These are phyloP conservation scores for Mus spretus DNA, from an alignment of 2,797 vertebrate species.

Conservation along the genomic window DNA sequence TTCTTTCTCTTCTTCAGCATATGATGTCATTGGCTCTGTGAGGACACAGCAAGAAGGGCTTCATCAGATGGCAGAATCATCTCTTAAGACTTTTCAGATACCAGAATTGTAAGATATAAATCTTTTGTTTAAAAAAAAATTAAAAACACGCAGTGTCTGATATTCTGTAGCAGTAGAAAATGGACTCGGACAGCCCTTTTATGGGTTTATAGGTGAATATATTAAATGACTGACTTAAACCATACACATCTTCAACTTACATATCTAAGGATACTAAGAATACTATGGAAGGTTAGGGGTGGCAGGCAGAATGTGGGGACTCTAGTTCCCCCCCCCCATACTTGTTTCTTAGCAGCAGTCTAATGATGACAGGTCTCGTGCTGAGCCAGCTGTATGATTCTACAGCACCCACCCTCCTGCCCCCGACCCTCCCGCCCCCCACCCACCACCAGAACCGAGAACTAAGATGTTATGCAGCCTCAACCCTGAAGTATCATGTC, in stretches of 20 bases:
- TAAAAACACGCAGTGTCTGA: neutral
- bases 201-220: neutral
- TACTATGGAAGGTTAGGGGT: neutral
- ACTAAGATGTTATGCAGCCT: neutral
- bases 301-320: neutral
- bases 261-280: neutral
- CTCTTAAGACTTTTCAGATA: neutral
- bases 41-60: neutral
- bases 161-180: neutral
- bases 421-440: neutral
- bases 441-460: neutral
- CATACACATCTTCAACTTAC: neutral
- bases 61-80: neutral
- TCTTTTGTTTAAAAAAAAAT: neutral
- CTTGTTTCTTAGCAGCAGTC: neutral
- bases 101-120: neutral
- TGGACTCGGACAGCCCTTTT: neutral
- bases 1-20: neutral
- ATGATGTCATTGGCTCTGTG: neutral
- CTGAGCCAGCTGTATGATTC: constrained; percentile 18
- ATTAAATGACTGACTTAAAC: neutral
- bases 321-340: neutral
- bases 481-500: neutral
- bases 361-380: neutral
- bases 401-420: neutral